Conservation (phyloP, 2,113 vertebrate genomes). For the Motacilla alba region DNA sequence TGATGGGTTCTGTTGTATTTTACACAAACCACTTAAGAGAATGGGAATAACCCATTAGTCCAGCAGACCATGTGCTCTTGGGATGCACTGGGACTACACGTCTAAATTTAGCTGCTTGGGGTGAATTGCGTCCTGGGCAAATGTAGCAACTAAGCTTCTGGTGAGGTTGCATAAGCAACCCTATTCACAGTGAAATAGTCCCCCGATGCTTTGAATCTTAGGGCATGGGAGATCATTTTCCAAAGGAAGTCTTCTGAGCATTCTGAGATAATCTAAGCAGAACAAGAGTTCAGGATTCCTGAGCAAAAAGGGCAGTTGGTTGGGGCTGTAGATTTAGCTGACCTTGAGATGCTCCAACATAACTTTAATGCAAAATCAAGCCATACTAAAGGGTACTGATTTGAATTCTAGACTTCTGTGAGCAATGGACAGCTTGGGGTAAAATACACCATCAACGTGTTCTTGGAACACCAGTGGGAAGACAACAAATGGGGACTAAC, state of each 20-base stretch:
- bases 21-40: not conserved
- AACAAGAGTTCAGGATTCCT: not conserved
- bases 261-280: not conserved
- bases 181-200: not conserved
- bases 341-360: not conserved
- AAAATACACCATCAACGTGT: conserved; percentile 48
- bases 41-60: not conserved
- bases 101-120: not conserved
- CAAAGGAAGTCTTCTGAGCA: not conserved
- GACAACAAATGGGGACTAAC: conserved; percentile 53
- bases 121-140: not conserved
- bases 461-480: conserved; percentile 64
- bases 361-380: not conserved
- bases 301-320: not conserved
- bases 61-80: not conserved
- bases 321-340: not conserved
- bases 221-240: not conserved
- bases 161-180: not conserved
- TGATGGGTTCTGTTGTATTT: not conserved
- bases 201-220: not conserved
- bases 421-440: not conserved
- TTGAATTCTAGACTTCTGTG: conserved; percentile 58
- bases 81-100: not conserved
- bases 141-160: not conserved
- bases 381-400: not conserved